A percentile compares a stretch with the other conserved stretches of the same genome.
These are phyloP conservation scores for Rotaria socialis DNA, from an alignment of 2,888 invertebrate species.

Conservation along the genomic window DNA sequence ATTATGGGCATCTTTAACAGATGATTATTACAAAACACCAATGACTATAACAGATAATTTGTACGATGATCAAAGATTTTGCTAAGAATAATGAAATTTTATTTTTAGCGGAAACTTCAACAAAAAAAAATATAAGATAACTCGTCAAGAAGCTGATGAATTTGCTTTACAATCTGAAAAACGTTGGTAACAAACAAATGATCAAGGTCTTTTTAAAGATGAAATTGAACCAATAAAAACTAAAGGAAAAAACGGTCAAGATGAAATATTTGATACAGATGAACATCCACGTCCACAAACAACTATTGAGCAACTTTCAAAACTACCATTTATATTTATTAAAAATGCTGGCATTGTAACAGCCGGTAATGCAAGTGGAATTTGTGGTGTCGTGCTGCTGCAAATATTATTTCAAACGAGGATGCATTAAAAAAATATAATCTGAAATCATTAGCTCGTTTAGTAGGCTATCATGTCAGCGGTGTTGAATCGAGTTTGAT, in stretches of 20 bases:
- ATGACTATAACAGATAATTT: no score
- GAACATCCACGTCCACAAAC: slow-evolving; percentile 83
- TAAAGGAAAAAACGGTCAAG: slow-evolving; percentile 69
- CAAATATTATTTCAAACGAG: slow-evolving; percentile 83
- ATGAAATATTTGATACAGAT: slow-evolving; percentile 76
- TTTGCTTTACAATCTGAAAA: slow-evolving; percentile 80
- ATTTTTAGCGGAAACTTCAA: no score
- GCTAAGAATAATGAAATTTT: no score
- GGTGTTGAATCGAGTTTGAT: slow-evolving; percentile 95
- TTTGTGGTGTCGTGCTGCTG: slow-evolving; percentile 94
- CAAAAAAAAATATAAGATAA: slow-evolving; percentile 52
- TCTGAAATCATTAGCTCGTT: slow-evolving; percentile 70
- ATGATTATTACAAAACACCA: slow-evolving; percentile 68
- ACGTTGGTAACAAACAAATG: slow-evolving; percentile 75
- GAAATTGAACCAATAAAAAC: slow-evolving; percentile 81
- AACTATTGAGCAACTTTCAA: slow-evolving; percentile 76
- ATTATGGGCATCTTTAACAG: slow-evolving; percentile 82
- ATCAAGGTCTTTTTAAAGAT: slow-evolving; percentile 79
- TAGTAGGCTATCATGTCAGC: slow-evolving; percentile 83
- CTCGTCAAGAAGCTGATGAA: slow-evolving; percentile 66
- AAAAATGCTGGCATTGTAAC: slow-evolving; percentile 82
- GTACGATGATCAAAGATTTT: no score
- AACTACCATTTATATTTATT: slow-evolving; percentile 71
- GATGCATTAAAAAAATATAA: slow-evolving; percentile 70
- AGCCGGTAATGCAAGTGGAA: slow-evolving; percentile 90